Evolutionary conservation across 2,797 vertebrate genomes (phyloP), one percentile per base, ranked within the genome.

Genomic region (Margarornis squamiger): DNA sequence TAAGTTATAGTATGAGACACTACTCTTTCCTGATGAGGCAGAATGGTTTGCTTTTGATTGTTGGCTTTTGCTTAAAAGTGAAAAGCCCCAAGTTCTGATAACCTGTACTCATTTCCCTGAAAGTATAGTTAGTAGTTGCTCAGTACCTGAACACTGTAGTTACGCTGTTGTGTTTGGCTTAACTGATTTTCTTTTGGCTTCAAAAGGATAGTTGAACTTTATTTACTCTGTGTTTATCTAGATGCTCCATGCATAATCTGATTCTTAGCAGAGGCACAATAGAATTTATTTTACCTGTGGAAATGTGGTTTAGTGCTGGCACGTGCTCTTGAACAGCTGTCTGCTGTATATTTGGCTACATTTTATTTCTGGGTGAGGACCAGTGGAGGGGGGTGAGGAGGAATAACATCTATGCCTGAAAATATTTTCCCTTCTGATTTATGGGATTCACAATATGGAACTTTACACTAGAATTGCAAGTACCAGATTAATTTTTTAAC

Each of bases 261-360:
- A 76, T 93, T 87, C 78, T 92, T 92, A 85, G 49, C 68, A 85
- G 74, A 79, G 52, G 65, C 57, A 93, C 77, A 94, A 57, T 71
- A 80, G 92, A 79, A 79, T 93, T 93, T 77, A 48, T 94, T 88
- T 93, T 96, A 92, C 94, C 90, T 97, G 73, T 86, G 89, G 45
- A 86, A 92, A 70, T 70, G 48, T 46, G 65, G 55, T 92, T 84
- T 77, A 80, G 21, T 78, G 11, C 92, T 96, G 94, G 74, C 54
- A 6, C 39, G 32, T 95, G 70, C 52, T 84, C 59, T 73, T 96
- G 84, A 94, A 46, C 70, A 95, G 92, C 86, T 96, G 83, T 92
- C 78, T 70, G 39, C 87, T 90, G 74, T 89, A 43, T 77, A 55
- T 82, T 94, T 94, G 88, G 92, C 71, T 87, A 82, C 14, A 18